Conservation (phyloP, 2,888 invertebrate genomes). For the Fabriciana adippe region DNA sequence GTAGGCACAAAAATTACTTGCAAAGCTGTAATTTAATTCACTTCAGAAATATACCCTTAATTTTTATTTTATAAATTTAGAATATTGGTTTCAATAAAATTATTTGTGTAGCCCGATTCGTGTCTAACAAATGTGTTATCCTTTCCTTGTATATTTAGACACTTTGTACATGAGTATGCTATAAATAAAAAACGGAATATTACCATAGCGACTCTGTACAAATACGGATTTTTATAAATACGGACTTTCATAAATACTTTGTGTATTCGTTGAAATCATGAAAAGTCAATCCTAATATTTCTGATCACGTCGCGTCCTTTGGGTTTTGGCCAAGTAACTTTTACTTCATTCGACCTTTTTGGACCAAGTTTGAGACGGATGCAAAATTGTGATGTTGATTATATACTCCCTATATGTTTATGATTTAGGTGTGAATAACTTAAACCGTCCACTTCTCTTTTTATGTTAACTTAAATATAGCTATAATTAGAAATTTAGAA, state of each 20-base stretch:
- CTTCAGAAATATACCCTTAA: too few species aligned
- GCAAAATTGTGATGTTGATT: constrained; percentile 13
- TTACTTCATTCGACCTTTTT: constrained; percentile 49
- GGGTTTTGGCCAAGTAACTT: constrained; percentile 67
- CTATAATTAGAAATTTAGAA: too few species aligned
- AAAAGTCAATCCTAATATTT: constrained; percentile 71
- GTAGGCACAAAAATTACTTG: too few species aligned
- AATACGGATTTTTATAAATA: too few species aligned
- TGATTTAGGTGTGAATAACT: not conserved
- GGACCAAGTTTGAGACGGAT: constrained; percentile 36
- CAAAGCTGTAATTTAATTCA: too few species aligned
- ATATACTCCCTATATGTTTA: constrained; percentile 1
- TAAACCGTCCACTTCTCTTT: not conserved
- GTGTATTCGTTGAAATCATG: constrained; percentile 52
- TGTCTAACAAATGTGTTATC: not conserved
- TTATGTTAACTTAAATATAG: not conserved
- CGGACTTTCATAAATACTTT: constrained; percentile 11
- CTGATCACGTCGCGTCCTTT: constrained; percentile 67
- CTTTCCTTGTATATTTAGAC: not conserved
- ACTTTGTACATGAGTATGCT: not conserved
- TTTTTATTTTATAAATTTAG: too few species aligned
- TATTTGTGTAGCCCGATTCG: too few species aligned
- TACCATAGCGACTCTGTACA: constrained; percentile 6
- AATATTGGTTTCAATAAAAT: too few species aligned
- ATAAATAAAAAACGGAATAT: not conserved